Base-by-base conservation (phyloP, 2,113 vertebrate species). In the Pleuronectes platessa region DNA sequence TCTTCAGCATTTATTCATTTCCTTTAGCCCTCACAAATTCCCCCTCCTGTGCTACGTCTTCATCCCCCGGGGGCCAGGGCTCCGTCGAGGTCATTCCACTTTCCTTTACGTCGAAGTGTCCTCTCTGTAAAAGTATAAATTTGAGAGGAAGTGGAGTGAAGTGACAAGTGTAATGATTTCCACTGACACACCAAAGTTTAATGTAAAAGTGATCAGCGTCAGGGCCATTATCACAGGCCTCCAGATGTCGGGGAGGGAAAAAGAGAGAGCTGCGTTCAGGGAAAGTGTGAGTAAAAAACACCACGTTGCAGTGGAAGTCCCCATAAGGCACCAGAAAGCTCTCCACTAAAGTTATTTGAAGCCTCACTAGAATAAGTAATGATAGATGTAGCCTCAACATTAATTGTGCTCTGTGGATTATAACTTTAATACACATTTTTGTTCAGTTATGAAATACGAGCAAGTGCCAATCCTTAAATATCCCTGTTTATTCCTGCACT, bases 131-230 rank as follows among this genome's bases (percentile, higher is more conserved):
- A 78, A 76, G 47, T 68, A 78, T 81, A 75, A 64, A 83, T 80
- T 78, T 68, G 70, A 83, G 26, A 54, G 83, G 65, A 79, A 87
- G 75, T 68, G 66, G 83, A 83, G 61, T 68, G 66, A 85, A 83
- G 56, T 79, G 83, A 84, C 83, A 84, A 76, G 81, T 77, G 71
- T 79, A 76, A 86, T 84, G 61, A 86, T 87, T 86, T 89, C 87
- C 85, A 86, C 54, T 64, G 84, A 82, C 85, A 86, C 80, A 77
- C 81, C 2, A 23, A 65, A 56, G 64, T 86, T 84, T 77, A 82
- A 82, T 70, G 78, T 76, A 76, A 82, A 88, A 86, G 81, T 78
- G 81, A 86, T 78, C 81, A 82, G 68, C 6, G 69, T 69, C 76
- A 67, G 71, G 26, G 71, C 68, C 81, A 72, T 87, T 87, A 81